Evolutionary conservation across 1,140 invertebrate species (phyloP), one percentile per base, ranked within the genome.

Genomic region (Zaprionus ornatus): DNA sequence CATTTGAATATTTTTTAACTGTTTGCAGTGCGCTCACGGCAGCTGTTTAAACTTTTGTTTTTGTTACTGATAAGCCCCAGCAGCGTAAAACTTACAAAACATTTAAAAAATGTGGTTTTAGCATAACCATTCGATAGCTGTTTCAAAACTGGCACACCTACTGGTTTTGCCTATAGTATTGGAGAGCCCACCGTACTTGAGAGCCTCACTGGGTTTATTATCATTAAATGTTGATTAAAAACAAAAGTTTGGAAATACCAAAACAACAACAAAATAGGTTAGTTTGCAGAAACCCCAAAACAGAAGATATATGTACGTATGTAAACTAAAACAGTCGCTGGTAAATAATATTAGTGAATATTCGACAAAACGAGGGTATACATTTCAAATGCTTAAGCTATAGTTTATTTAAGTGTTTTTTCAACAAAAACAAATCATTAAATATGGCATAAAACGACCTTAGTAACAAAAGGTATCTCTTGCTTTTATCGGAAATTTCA

Each of bases 41-140:
- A 88, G 80, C 85, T 90, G 85, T 90, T 87, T 90, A 88, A 87
- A 87, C 82, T 60, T 60, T 65, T 72, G 12, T 17, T 54, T 67
- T 66, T 23, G 61, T 61, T 72, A 87, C 70, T 78, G 83, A 86
- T 86, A 86, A 80, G 83, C 50, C 54, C 10, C 35, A 37, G 32
- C 32, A 32, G 32, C 32, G 32, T 32, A 67, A 35, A 76, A 66
- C 40, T 61, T 50, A 54, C 37, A 15, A 59, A 4, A 55, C 50
- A 23, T 48, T 60, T 29, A 13, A 13, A 27, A 61, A 70, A 75
- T 54, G 45, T 42, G 54, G 67, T 52, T 75, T 70, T 32, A 69
- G 40, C 59, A 63, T 75, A 71, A 70, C 27, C 32, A 65, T 76
- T 45, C 61, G 61, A 52, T 63, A 60, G 32, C 61, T 66, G 73